Evolutionary conservation across 1,140 invertebrate species (phyloP).

Genomic region (Drosophila bocqueti): DNA sequence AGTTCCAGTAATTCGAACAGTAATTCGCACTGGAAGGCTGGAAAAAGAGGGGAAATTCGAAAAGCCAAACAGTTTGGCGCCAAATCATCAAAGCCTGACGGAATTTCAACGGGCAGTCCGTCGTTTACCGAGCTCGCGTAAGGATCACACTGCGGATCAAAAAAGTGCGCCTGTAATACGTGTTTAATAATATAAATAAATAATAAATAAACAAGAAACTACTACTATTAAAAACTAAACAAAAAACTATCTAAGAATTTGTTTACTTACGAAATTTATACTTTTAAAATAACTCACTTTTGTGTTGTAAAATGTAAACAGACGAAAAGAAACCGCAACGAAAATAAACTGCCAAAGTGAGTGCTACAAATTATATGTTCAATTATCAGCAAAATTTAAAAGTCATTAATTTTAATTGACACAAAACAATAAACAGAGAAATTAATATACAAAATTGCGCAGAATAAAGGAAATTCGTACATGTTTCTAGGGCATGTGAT

Average conservation of each 20-base stretch:
- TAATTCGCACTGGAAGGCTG: slow-evolving; percentile 58
- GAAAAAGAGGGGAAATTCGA: slow-evolving; percentile 66
- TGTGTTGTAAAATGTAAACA: slow-evolving; percentile 12
- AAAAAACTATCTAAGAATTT: background rate
- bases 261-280: background rate
- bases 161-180: background rate
- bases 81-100: slow-evolving; percentile 33
- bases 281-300: background rate
- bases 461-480: background rate
- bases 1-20: slow-evolving; percentile 52
- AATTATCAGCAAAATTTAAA: slow-evolving; percentile 19
- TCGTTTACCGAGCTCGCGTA: slow-evolving; percentile 55
- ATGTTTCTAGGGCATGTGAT: background rate
- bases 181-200: too few relatives aligned
- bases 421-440: background rate
- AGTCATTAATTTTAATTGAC: slow-evolving; percentile 19
- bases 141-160: slow-evolving; percentile 50
- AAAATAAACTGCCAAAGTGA: slow-evolving; percentile 19
- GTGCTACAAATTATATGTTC: slow-evolving; percentile 12
- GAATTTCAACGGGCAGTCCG: slow-evolving; percentile 40
- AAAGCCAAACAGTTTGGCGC: slow-evolving; percentile 55
- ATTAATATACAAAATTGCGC: background rate
- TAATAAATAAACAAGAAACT: background rate
- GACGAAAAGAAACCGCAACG: background rate
- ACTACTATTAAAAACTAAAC: background rate